phyloP scores from a whole-genome alignment of 2,888 invertebrate species.

The Pterobdella sp. region DNA sequence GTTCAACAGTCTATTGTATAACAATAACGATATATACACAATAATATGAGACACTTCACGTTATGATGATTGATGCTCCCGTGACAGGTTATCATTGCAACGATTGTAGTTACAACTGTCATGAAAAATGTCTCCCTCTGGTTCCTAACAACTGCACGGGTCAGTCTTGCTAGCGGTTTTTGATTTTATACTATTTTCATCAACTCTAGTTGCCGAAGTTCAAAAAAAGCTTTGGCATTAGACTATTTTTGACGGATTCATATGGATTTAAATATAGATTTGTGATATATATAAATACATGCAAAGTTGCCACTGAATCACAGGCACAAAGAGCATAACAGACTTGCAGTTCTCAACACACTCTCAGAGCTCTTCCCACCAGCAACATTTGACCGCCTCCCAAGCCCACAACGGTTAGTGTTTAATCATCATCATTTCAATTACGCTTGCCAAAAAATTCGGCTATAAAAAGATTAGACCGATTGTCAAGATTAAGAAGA shows the following conservation, averaged over 20 bases:
- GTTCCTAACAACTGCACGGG: conserved; percentile 64
- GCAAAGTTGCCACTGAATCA: not conserved
- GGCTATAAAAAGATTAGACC: no score
- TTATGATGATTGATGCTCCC: not conserved
- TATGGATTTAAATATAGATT: not conserved
- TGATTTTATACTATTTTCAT: conserved; percentile 29
- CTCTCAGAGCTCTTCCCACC: not conserved
- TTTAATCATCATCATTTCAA: no score
- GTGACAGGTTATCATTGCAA: conserved; percentile 63
- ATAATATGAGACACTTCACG: no score
- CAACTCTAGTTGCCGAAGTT: no score
- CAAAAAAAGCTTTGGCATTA: no score
- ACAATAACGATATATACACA: no score
- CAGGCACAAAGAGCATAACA: not conserved
- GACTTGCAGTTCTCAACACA: conserved; percentile 1
- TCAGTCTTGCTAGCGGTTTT: conserved; percentile 44
- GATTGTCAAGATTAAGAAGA: no score
- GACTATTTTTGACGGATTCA: not conserved
- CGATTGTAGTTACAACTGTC: conserved; percentile 88
- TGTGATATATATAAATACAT: not conserved
- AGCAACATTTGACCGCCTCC: no score
- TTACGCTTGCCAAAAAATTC: no score
- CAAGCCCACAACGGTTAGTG: not conserved
- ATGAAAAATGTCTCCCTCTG: conserved; percentile 82
- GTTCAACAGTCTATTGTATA: conserved; percentile 8